Evolutionary conservation across 1,140 invertebrate genomes (phyloP).

Genomic region (Arion vulgaris): DNA sequence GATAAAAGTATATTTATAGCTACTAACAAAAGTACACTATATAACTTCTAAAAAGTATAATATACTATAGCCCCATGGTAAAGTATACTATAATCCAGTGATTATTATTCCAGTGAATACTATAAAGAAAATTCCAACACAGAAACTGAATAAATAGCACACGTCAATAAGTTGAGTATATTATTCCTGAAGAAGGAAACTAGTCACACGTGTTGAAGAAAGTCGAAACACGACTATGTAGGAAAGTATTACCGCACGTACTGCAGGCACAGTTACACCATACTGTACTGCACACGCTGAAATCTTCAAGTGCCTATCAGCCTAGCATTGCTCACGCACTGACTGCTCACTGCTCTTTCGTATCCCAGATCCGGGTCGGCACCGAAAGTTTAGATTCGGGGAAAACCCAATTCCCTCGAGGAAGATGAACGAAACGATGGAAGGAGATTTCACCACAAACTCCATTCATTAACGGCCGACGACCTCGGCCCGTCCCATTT

Average conservation of each 20-base stretch:
- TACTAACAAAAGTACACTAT: too few relatives aligned
- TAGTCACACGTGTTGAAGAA: background rate
- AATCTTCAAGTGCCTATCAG: background rate
- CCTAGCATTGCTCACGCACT: background rate
- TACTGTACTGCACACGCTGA: background rate
- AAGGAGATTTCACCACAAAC: background rate
- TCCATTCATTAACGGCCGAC: background rate
- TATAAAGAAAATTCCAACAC: too few relatives aligned
- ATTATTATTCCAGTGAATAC: too few relatives aligned
- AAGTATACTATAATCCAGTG: too few relatives aligned
- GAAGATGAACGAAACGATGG: background rate
- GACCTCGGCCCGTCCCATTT: background rate
- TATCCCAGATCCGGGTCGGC: background rate
- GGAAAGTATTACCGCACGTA: background rate
- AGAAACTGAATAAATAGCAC: too few relatives aligned
- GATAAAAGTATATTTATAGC: too few relatives aligned
- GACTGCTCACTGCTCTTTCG: background rate
- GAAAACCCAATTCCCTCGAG: background rate
- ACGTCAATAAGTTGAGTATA: too few relatives aligned
- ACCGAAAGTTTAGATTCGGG: background rate
- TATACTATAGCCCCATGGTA: too few relatives aligned
- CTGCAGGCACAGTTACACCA: constrained; percentile 4
- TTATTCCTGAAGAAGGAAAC: too few relatives aligned
- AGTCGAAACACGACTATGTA: background rate
- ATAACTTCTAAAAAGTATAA: too few relatives aligned